phyloP scores from a whole-genome alignment of 2,888 invertebrate species.

The Andrena dorsata region DNA sequence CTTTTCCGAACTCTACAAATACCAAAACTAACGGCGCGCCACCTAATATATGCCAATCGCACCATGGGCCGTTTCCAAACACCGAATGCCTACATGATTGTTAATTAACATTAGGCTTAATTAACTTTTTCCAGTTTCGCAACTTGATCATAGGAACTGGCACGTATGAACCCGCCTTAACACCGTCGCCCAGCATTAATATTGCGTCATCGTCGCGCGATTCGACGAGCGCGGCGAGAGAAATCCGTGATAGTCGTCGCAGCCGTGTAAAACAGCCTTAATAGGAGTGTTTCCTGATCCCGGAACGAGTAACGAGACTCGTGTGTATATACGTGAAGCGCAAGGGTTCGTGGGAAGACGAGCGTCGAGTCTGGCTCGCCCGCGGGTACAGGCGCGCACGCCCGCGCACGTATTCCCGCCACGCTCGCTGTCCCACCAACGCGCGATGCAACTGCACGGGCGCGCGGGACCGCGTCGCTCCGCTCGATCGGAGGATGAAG shows the following conservation, averaged over 20 bases:
- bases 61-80: not conserved
- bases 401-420: constrained; percentile 24
- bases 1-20: no score
- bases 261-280: constrained; percentile 69
- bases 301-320: constrained; percentile 71
- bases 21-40: no score
- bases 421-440: not conserved
- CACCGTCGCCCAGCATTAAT: not conserved
- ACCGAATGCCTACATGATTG: not conserved
- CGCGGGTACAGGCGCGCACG: constrained; percentile 63
- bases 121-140: no score
- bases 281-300: constrained; percentile 74
- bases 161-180: no score
- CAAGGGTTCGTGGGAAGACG: constrained; percentile 74
- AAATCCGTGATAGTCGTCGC: not conserved
- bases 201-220: not conserved
- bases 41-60: no score
- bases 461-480: constrained; percentile 47
- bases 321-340: constrained; percentile 55
- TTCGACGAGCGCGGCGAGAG: not conserved
- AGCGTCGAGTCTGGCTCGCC: constrained; percentile 66
- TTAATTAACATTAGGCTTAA: no score
- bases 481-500: constrained; percentile 61
- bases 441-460: constrained; percentile 28
- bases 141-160: no score